Base-by-base conservation (phyloP, 2,113 vertebrate genomes). In the Bubo blakistoni region DNA sequence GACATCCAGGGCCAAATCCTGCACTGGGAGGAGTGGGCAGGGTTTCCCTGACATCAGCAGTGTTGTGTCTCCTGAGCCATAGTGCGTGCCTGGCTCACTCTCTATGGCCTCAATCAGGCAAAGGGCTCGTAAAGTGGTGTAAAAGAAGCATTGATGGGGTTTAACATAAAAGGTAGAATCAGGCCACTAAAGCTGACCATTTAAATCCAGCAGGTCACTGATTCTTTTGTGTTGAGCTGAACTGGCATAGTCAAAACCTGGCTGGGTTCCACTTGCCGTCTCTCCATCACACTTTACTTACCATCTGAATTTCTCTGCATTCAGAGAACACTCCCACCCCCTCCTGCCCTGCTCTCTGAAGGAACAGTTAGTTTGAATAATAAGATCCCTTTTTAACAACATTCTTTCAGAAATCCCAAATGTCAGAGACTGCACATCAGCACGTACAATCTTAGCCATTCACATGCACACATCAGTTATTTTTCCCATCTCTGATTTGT, bases 161-260 rank as follows among this genome's bases (percentile, higher is more conserved):
- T 96, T 94, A 92, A 82, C 72, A 81, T 77, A 94, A 95, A 96
- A 86, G 87, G 92, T 92, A 95, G 88, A 90, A 84, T 92, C 93
- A 74, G 77, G 92, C 78, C 87, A 73, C 38, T 84, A 95, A 92
- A 65, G 76, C 58, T 55, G n/a, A 94, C 96, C 84, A 78, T 94
- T 96, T 92, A 77, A 97, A 95, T 97, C 74, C 54, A 86, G 76
- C 83, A 94, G 93, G 81, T 96, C 86, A 78, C 90, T 78, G 79
- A 83, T 86, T 97, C 94, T 86, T 91, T 92, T 97, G 70, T 88
- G 84, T 74, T 89, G 73, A 78, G 94, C 84, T 88, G 91, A 97
- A 94, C 94, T 90, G 76, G 94, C 87, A 96, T 86, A 97, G 95
- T 95, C 78, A 95, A 92, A 97, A 94, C 79, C 84, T 92, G 94